Base-by-base conservation (phyloP, 2,888 invertebrate genomes). In the Pedicia rivosa region DNA sequence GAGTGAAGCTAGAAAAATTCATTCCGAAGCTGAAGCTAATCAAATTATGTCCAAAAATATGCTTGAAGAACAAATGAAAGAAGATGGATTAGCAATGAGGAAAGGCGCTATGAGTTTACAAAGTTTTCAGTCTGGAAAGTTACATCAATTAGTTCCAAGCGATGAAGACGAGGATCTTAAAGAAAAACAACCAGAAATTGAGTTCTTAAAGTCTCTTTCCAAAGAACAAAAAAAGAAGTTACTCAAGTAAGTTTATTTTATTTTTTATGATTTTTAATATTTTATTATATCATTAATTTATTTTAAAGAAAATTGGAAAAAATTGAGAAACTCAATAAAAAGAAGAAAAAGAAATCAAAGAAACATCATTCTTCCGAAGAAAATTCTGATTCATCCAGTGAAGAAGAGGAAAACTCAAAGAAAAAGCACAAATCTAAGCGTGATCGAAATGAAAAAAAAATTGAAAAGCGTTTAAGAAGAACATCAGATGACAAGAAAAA, bases 201-300 rank as follows among this genome's bases (percentile, higher is more conserved):
- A 82, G 41, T 80, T 92, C 46, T 64, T 94, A 5, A 86, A 83
- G 54, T 78, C 84, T 2, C 60, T 94, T 12, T 76, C 80, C 5
- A 81, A 76, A 43, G 84, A 88, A 50, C 88, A 94, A 53, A 94
- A 94, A 59, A 78, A 86, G 48, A 87, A 86, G 51, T 61, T 94
- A 13, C 63, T 94, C n/a, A 90, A 78, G 80, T 80, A 66, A 63
- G 14, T 31, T 16, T 17, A 4, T 3, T 14, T 5, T 17, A 15
- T 31, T n/a, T 13, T 31, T 31, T 14, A 16, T 30, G 5, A 15
- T 14, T 15, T 4, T 16, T 25, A 40, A 31, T 36, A 41, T 44
- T 10, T 24, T 24, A 24, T 10, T 24, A 10, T 24, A 10, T 8
- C 24, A 4, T 4, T 24, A 10, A 10, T 24, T 24, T 24, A 44